Conservation (phyloP, 2,113 vertebrate genomes). For the Nannobrachium achirus region DNA sequence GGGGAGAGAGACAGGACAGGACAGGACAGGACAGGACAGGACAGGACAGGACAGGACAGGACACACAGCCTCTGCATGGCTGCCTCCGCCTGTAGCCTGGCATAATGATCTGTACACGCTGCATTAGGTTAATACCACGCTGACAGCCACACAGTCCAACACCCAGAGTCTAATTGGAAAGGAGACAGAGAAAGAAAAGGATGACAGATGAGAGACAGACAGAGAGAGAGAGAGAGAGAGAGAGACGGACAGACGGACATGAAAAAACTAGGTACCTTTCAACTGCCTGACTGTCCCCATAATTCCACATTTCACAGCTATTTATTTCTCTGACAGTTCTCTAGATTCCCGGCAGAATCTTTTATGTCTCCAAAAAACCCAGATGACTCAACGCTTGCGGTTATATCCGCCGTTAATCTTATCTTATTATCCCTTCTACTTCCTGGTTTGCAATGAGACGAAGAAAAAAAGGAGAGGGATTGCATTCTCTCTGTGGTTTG, state of each 20-base stretch:
- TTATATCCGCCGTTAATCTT: constrained; percentile 8
- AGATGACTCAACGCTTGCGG: neutral
- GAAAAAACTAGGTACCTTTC: constrained; percentile 41
- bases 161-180: constrained; percentile 82
- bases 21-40: too few species aligned
- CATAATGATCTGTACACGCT: constrained; percentile 87
- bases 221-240: constrained; percentile 54
- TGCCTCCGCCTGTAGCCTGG: constrained; percentile 84
- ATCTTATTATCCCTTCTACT: neutral
- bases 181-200: constrained; percentile 61
- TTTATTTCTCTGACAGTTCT: neutral
- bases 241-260: constrained; percentile 41
- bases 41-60: too few species aligned
- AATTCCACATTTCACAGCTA: neutral
- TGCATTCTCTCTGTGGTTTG: neutral
- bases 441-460: constrained; percentile 1
- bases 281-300: constrained; percentile 26
- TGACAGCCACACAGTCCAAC: constrained; percentile 74
- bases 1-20: too few species aligned
- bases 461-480: neutral
- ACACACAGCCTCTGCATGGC: constrained; percentile 82
- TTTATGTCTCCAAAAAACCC: neutral
- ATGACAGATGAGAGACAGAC: constrained; percentile 53
- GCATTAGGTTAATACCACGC: constrained; percentile 86
- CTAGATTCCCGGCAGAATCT: neutral